Evolutionary conservation across 2,888 invertebrate genomes (phyloP).

Genomic region (Orchesella flavescens): DNA sequence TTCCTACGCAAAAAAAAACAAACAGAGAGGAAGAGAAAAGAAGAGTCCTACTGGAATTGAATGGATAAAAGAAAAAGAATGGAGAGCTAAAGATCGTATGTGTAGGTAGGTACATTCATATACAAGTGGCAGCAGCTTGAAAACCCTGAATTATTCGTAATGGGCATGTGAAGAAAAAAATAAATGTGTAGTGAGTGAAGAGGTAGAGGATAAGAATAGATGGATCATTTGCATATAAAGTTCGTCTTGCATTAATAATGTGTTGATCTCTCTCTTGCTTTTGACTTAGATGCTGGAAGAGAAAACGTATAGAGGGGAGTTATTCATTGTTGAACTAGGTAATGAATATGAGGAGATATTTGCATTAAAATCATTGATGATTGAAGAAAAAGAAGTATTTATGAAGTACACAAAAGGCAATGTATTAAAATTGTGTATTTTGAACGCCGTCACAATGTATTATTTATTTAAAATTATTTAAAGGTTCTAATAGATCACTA

Average conservation of each 20-base stretch:
- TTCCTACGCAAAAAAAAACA: neutral
- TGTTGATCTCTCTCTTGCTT: neutral
- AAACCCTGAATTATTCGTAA: conserved; percentile 29
- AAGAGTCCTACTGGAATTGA: conserved; percentile 34
- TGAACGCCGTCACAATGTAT: too few relatives aligned
- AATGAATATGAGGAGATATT: too few relatives aligned
- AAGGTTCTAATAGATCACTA: too few relatives aligned
- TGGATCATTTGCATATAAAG: conserved; percentile 22
- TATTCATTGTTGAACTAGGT: too few relatives aligned
- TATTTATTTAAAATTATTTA: too few relatives aligned
- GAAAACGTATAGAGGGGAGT: neutral
- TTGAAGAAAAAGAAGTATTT: too few relatives aligned
- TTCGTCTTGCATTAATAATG: conserved; percentile 16
- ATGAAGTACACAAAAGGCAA: too few relatives aligned
- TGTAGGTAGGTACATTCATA: neutral
- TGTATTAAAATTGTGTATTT: too few relatives aligned
- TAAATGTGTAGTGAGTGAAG: too few relatives aligned
- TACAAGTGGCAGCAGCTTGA: conserved; percentile 4
- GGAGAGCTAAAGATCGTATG: neutral
- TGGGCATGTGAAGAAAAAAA: too few relatives aligned
- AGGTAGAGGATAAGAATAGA: too few relatives aligned
- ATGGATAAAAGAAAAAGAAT: neutral
- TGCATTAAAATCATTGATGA: too few relatives aligned
- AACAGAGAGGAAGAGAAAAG: neutral
- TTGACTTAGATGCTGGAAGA: neutral